A percentile compares a stretch with the other conserved stretches of the same genome.
phyloP scores from a whole-genome alignment of 2,888 invertebrate species.

The Oligia fasciuncula region DNA sequence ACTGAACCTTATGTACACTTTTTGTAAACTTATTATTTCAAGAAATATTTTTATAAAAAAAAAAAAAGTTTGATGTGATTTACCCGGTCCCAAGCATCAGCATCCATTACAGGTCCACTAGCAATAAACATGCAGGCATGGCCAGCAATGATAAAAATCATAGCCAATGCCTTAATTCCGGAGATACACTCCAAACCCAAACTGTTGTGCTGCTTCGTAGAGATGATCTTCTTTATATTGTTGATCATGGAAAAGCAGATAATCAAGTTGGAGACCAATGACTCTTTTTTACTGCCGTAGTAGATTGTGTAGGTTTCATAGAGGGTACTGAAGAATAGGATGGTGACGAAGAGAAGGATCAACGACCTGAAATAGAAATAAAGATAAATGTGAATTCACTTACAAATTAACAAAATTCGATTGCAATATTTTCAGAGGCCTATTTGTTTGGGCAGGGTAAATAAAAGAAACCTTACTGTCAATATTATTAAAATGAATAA shows the following conservation, averaged over 20 bases:
- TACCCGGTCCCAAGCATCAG: conserved; percentile 91
- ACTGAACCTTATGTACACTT: too few species aligned
- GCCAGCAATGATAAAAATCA: conserved; percentile 92
- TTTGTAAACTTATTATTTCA: too few species aligned
- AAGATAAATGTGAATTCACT: neutral
- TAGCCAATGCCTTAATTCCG: conserved; percentile 92
- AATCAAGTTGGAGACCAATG: conserved; percentile 75
- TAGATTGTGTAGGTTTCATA: conserved; percentile 85
- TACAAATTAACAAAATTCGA: neutral
- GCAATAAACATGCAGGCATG: conserved; percentile 92
- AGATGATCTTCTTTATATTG: conserved; percentile 90
- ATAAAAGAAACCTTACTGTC: neutral
- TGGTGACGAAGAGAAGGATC: conserved; percentile 83
- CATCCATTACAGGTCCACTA: conserved; percentile 92
- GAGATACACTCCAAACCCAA: conserved; percentile 91
- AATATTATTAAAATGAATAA: neutral
- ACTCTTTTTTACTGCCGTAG: conserved; percentile 76
- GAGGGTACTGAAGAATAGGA: conserved; percentile 85
- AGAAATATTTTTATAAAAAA: too few species aligned
- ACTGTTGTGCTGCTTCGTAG: conserved; percentile 89
- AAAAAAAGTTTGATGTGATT: conserved; percentile 51
- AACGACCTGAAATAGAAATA: conserved; percentile 82
- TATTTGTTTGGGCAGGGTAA: neutral
- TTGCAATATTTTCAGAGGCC: neutral
- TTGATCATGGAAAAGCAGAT: conserved; percentile 90